Evolutionary conservation across 2,888 invertebrate genomes (phyloP).

Genomic region (Campoplex capitator): DNA sequence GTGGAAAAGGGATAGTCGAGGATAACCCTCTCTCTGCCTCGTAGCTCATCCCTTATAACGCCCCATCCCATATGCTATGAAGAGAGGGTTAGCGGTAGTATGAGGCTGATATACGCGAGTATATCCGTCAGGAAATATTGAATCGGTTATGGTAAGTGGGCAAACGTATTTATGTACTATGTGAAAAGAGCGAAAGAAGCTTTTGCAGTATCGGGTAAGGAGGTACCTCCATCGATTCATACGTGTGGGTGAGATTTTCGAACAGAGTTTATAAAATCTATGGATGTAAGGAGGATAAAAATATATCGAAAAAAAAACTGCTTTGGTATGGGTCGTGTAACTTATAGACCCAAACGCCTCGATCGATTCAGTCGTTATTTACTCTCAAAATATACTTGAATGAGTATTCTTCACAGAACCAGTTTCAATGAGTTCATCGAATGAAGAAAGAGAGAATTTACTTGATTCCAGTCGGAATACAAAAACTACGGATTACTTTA

Average conservation of each 20-base stretch:
- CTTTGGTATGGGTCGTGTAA: not conserved
- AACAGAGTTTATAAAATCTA: conserved; percentile 40
- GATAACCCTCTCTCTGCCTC: conserved; percentile 43
- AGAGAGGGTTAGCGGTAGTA: conserved; percentile 46
- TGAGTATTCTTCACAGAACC: not conserved
- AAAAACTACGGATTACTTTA: not conserved
- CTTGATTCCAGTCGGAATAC: not conserved
- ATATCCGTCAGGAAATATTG: conserved; percentile 66
- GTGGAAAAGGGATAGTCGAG: conserved; percentile 34
- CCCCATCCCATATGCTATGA: conserved; percentile 19
- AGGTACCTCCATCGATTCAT: conserved; percentile 30
- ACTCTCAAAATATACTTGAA: not conserved
- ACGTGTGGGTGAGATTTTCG: conserved; percentile 31
- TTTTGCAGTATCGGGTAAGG: conserved; percentile 54
- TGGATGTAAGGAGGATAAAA: conserved; percentile 36
- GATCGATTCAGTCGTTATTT: conserved; percentile 1
- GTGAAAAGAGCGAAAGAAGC: conserved; percentile 48
- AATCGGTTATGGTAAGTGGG: conserved; percentile 68
- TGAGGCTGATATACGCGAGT: conserved; percentile 45
- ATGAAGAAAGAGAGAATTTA: not conserved
- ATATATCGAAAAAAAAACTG: not conserved
- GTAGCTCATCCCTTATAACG: conserved; percentile 31
- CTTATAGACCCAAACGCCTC: conserved; percentile 1
- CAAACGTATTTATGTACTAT: conserved; percentile 60
- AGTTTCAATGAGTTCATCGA: not conserved